Base-by-base conservation (phyloP, 1,140 invertebrate species). In the Helicoverpa armigera region DNA sequence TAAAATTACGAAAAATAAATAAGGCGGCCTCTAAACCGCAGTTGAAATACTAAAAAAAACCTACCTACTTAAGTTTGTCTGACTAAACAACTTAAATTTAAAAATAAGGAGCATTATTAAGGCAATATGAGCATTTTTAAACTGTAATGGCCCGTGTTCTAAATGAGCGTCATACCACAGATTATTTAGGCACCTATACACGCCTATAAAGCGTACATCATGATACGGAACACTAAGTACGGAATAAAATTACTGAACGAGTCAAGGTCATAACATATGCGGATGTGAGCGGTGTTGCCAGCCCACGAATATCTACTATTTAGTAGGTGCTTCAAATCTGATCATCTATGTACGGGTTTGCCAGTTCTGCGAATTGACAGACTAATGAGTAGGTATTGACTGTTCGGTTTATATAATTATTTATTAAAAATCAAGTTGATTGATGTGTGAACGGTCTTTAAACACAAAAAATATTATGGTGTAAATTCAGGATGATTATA, bases 231-330 rank as follows among this genome's bases (percentile, higher is more conserved):
- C 86, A 87, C 83, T 87, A 89, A 85, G 83, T 81, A 81, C 83
- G 89, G 91, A 92, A 92, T 92, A 90, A 90, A 89, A 87, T 91
- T 89, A 89, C 79, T 85, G 81, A 90, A 85, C 87, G 76, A 88
- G 83, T 83, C 92, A 93, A 94, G 91, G 93, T 77, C 91, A 67
- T 14, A 76, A 50, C 81, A 86, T 80, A 92, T 89, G 91, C 87
- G 86, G 86, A 86, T 63, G 79, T 73, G 88, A 88, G 86, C 87
- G 72, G 78, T 80, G 88, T 89, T 87, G 80, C 87, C 88, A 89
- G 85, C 89, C 88, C 86, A 90, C 90, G 81, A 85, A 85, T 85
- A 82, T 54, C 76, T 75, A 48, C 31, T 69, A 79, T 31, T 75
- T 29, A 63, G 56, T 75, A 23, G 56, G 12, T 50, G 56, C 35